phyloP scores from a whole-genome alignment of 2,113 vertebrate genomes.

The Lipophrys pholis region DNA sequence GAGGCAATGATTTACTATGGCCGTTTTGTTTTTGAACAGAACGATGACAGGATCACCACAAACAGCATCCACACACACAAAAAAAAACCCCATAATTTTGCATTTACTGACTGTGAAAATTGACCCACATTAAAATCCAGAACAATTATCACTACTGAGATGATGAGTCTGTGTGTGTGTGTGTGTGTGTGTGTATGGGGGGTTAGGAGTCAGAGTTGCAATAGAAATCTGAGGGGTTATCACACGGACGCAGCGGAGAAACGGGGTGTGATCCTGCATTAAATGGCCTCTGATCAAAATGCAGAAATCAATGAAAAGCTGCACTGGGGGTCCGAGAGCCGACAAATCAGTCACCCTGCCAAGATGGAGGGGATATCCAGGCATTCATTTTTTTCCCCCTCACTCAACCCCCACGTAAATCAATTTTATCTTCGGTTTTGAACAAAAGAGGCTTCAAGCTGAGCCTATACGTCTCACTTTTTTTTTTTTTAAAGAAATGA shows the following conservation, averaged over 20 bases:
- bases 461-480: conserved; percentile 4
- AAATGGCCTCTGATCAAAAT: conserved; percentile 73
- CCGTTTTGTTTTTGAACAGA: no score
- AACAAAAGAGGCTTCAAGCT: conserved; percentile 16
- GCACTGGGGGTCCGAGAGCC: conserved; percentile 56
- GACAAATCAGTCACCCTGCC: conserved; percentile 73
- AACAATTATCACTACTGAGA: conserved; percentile 42
- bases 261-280: conserved; percentile 79
- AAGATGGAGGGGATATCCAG: conserved; percentile 20
- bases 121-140: conserved; percentile 45
- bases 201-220: conserved; percentile 27
- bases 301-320: conserved; percentile 71
- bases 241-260: conserved; percentile 41
- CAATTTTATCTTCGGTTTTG: conserved; percentile 14
- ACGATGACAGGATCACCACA: background rate
- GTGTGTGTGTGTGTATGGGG: background rate
- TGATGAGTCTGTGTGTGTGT: background rate
- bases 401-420: conserved; percentile 19
- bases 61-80: conserved; percentile 28
- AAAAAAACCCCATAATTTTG: conserved; percentile 18
- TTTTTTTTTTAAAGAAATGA: conserved; percentile 1
- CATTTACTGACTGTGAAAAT: conserved; percentile 46
- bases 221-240: conserved; percentile 29
- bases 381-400: no score
- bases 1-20: background rate